Conservation (phyloP, 1,140 invertebrate genomes). For the Papilio xuthus region DNA sequence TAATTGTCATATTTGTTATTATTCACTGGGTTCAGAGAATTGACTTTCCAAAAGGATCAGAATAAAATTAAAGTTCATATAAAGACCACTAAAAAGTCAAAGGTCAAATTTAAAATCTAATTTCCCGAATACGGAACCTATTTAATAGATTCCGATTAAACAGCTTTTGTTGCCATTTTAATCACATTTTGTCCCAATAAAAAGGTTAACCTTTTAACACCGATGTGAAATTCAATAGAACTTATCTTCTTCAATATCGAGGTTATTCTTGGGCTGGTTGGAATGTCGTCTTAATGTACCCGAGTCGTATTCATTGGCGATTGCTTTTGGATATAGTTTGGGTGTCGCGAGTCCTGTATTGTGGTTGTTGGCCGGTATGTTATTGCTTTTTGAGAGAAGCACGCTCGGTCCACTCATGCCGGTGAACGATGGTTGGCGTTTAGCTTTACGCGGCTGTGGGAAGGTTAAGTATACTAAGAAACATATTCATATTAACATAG, state of each 20-base stretch:
- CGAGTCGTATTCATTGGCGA: conserved; percentile 88
- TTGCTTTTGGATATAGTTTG: conserved; percentile 85
- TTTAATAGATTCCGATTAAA: not conserved
- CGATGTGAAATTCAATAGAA: conserved; percentile 66
- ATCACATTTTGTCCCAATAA: not conserved
- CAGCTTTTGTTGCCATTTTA: not conserved
- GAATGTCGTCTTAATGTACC: conserved; percentile 90
- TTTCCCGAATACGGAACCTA: not conserved
- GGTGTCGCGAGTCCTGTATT: conserved; percentile 82
- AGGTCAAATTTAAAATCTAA: not conserved
- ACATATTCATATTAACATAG: not conserved
- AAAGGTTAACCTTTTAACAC: not conserved
- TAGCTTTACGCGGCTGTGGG: conserved; percentile 79
- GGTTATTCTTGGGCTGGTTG: conserved; percentile 73
- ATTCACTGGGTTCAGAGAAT: not conserved
- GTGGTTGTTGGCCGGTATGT: conserved; percentile 82
- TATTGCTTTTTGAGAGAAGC: conserved; percentile 83
- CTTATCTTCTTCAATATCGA: conserved; percentile 78
- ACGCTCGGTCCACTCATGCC: conserved; percentile 81
- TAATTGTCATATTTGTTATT: too few species aligned
- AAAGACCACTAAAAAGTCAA: too few species aligned
- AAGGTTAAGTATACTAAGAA: not conserved
- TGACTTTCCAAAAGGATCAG: not conserved
- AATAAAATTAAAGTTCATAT: not conserved
- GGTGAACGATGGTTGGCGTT: conserved; percentile 82